These are phyloP conservation scores for Aphelenchoides fujianensis DNA, from an alignment of 1,140 invertebrate species.

Conservation along the genomic window DNA sequence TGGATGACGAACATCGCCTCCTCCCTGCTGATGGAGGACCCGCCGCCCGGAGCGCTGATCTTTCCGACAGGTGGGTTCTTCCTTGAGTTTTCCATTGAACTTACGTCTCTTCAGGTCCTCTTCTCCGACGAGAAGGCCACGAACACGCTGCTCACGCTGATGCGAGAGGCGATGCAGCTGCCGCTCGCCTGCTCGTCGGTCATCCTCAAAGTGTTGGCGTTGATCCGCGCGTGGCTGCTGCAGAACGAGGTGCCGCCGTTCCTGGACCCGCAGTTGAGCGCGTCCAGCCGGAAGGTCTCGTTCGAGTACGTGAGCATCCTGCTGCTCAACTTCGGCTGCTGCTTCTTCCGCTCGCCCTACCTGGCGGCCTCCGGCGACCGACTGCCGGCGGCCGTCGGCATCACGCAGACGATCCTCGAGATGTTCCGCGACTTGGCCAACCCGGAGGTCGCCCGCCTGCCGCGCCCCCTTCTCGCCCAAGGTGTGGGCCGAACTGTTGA, in stretches of 20 bases:
- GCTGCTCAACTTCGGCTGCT: slow-evolving; percentile 48
- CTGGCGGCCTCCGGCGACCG: slow-evolving; percentile 47
- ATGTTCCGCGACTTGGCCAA: slow-evolving; percentile 43
- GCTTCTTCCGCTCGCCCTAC: slow-evolving; percentile 57
- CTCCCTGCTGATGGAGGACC: slow-evolving; percentile 16
- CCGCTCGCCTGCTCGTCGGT: slow-evolving; percentile 56
- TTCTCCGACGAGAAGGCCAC: slow-evolving; percentile 45
- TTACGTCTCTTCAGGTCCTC: slow-evolving; percentile 28
- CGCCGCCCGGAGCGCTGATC: slow-evolving; percentile 40
- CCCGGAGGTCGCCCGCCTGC: slow-evolving; percentile 34
- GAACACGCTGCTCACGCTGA: slow-evolving; percentile 52
- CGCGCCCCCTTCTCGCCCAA: slow-evolving; percentile 41
- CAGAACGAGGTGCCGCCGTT: slow-evolving; percentile 58
- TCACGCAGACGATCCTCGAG: slow-evolving; percentile 44
- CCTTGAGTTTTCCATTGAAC: slow-evolving; percentile 30
- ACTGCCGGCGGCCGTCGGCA: slow-evolving; percentile 32
- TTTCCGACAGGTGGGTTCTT: slow-evolving; percentile 42
- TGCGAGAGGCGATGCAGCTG: slow-evolving; percentile 56
- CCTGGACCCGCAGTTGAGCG: slow-evolving; percentile 29
- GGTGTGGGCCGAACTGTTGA: slow-evolving; percentile 45
- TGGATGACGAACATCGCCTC: slow-evolving; percentile 60
- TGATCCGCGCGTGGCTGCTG: slow-evolving; percentile 55
- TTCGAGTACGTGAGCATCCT: slow-evolving; percentile 46
- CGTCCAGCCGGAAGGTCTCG: slow-evolving; percentile 25
- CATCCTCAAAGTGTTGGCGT: slow-evolving; percentile 54